phyloP scores from a whole-genome alignment of 2,797 vertebrate species.

The Hippopotamyrus pictus region DNA sequence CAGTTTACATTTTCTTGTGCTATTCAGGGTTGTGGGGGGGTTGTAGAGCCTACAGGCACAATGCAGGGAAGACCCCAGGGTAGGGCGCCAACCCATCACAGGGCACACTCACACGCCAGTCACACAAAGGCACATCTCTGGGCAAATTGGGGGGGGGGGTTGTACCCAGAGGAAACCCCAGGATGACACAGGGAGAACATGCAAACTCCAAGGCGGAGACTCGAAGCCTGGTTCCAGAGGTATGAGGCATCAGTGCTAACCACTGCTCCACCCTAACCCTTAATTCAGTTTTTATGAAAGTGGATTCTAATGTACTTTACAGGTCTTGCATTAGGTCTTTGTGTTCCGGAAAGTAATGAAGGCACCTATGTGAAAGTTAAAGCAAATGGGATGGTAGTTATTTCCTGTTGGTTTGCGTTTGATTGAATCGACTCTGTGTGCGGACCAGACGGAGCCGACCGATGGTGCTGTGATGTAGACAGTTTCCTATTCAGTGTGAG shows the following conservation, averaged over 20 bases:
- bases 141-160: no score
- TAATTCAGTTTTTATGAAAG: neutral
- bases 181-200: neutral
- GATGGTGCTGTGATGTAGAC: constrained; percentile 35
- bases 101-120: neutral
- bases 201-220: neutral
- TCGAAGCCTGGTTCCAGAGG: neutral
- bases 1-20: neutral
- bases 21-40: neutral
- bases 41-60: neutral
- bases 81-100: neutral
- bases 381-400: neutral
- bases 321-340: neutral
- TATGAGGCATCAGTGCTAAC: neutral
- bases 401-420: constrained; percentile 25
- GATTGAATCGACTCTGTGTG: constrained; percentile 39
- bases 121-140: no score
- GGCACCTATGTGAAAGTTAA: neutral
- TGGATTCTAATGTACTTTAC: neutral
- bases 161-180: neutral
- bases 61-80: neutral
- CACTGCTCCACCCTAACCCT: neutral
- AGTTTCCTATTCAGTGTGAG: constrained; percentile 37
- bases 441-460: constrained; percentile 20
- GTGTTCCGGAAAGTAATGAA: neutral